Conservation (phyloP, 2,888 invertebrate species). For the Amaurobius ferox region DNA sequence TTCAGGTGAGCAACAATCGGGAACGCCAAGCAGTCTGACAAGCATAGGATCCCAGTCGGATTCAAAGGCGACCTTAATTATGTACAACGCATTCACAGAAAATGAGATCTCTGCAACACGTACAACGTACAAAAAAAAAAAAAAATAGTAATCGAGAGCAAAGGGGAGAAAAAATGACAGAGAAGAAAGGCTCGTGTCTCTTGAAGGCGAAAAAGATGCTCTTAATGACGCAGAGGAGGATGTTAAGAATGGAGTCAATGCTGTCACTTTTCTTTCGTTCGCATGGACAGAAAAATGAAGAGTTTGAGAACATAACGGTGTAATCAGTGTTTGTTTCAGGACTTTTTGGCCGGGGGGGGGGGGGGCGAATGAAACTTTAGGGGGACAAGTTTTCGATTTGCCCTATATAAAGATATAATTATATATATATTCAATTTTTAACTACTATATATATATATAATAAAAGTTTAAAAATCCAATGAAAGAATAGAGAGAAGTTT, state of each 20-base stretch:
- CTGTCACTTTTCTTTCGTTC: background rate
- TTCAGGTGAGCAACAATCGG: background rate
- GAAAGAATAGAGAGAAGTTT: no score
- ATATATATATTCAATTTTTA: no score
- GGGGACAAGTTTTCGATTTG: no score
- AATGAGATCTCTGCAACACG: background rate
- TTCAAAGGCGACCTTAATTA: background rate
- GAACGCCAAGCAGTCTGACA: background rate
- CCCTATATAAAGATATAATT: no score
- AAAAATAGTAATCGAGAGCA: background rate
- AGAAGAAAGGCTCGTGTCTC: background rate
- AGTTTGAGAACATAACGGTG: no score
- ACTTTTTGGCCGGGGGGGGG: no score
- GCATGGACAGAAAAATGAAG: background rate
- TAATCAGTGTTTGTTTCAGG: no score
- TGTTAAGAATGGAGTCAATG: background rate
- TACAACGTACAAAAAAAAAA: background rate
- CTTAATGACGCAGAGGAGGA: slow-evolving; percentile 5
- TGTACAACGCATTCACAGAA: background rate
- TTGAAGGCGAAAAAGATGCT: background rate
- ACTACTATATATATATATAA: no score
- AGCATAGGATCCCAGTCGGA: background rate
- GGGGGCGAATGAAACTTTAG: no score
- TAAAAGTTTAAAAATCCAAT: no score
- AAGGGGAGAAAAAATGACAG: background rate